A percentile compares a stretch with the other conserved stretches of the same genome.
Evolutionary conservation across 2,888 invertebrate species (phyloP).

Genomic region (Pinctada fucata): DNA sequence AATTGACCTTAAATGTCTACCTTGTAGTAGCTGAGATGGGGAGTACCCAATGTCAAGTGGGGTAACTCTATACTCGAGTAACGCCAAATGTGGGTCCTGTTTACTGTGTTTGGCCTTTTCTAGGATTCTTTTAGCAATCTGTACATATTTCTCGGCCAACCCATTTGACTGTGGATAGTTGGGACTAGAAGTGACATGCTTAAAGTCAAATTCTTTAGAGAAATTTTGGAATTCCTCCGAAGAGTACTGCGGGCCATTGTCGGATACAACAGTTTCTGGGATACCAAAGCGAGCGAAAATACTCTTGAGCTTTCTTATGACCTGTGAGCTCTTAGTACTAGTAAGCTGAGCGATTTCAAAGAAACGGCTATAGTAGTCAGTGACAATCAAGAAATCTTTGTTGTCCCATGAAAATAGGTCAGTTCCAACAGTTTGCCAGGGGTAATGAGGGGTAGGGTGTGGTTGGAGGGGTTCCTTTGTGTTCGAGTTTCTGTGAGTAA

Average conservation of each 20-base stretch:
- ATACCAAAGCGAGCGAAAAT: constrained; percentile 9
- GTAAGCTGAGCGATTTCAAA: constrained; percentile 20
- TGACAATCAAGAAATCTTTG: constrained; percentile 31
- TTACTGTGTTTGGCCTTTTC: constrained; percentile 11
- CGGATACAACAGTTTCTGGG: constrained; percentile 8
- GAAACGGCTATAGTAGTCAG: constrained; percentile 10
- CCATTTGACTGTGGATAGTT: constrained; percentile 29
- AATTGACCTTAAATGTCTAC: constrained; percentile 3
- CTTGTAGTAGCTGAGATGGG: constrained; percentile 14
- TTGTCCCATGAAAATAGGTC: constrained; percentile 45
- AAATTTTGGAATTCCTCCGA: constrained; percentile 26
- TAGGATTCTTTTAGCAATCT: constrained; percentile 21
- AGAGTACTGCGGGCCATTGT: not conserved
- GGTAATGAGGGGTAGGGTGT: constrained; percentile 36
- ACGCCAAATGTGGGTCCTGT: constrained; percentile 30
- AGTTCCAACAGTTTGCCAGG: constrained; percentile 45
- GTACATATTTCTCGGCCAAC: constrained; percentile 18
- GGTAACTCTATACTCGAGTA: constrained; percentile 15
- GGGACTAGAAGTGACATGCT: constrained; percentile 24
- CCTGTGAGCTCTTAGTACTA: constrained; percentile 5
- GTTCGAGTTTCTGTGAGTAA: constrained; percentile 38
- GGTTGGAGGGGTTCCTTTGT: constrained; percentile 45
- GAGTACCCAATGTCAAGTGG: constrained; percentile 19
- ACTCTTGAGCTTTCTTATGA: constrained; percentile 7
- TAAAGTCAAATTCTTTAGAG: constrained; percentile 20